These are phyloP conservation scores for Phasianus colchicus DNA, from an alignment of 2,113 vertebrate species.

Conservation along the genomic window DNA sequence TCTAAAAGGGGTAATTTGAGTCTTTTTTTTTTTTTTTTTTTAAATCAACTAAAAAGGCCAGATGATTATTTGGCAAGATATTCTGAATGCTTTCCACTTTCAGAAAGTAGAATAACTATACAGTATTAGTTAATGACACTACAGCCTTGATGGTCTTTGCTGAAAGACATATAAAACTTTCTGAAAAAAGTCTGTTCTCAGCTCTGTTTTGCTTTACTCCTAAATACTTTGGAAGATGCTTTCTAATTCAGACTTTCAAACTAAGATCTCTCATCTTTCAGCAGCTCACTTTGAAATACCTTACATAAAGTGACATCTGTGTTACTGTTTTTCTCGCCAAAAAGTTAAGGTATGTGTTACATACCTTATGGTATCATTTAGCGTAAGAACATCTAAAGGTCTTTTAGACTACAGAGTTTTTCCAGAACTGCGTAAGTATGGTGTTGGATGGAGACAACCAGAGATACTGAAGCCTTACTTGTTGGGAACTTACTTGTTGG, in stretches of 20 bases:
- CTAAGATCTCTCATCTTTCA: background rate
- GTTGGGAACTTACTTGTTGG: accelerated
- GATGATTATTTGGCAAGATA: background rate
- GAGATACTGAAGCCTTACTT: background rate
- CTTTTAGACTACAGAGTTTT: background rate
- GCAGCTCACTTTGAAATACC: background rate
- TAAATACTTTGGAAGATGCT: background rate
- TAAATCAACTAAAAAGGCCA: background rate
- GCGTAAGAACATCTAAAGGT: background rate
- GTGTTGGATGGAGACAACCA: background rate
- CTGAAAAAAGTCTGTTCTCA: background rate
- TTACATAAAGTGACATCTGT: background rate
- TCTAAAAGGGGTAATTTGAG: background rate
- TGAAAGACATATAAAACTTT: background rate
- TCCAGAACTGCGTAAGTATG: background rate
- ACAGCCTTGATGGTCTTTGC: background rate
- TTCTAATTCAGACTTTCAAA: background rate
- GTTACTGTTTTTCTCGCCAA: background rate
- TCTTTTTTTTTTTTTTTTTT: background rate
- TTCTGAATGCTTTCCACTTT: background rate
- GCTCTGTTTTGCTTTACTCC: background rate
- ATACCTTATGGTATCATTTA: background rate
- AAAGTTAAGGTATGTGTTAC: background rate
- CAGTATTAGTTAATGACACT: background rate
- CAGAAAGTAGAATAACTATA: background rate